A percentile compares a stretch with the other conserved stretches of the same genome.
Conservation (phyloP, 2,113 vertebrate genomes). For the Grus americana region DNA sequence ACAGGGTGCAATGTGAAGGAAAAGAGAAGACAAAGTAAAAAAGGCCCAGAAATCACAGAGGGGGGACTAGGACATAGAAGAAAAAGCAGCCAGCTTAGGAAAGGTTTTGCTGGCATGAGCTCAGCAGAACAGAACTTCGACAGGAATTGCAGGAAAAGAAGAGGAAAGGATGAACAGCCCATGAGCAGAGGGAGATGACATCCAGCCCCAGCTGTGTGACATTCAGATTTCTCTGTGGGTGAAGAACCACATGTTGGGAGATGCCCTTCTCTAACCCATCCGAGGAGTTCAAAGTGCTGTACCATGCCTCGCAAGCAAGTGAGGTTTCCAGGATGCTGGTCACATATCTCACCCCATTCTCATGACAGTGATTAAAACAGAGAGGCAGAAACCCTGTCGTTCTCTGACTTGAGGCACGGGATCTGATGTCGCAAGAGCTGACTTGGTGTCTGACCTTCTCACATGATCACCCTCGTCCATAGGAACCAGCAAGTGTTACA, state of each 20-base stretch:
- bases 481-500: accelerated
- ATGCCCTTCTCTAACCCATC: background rate
- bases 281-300: background rate
- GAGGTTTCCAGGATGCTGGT: background rate
- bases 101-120: background rate
- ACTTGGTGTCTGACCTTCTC: background rate
- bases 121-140: background rate
- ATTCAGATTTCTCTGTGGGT: background rate
- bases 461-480: background rate
- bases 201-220: background rate
- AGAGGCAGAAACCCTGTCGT: background rate
- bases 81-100: background rate
- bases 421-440: background rate
- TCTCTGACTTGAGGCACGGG: background rate
- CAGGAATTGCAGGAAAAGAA: background rate
- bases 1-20: background rate
- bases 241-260: background rate
- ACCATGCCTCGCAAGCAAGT: accelerated
- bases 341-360: background rate
- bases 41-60: background rate
- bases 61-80: background rate
- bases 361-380: background rate
- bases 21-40: background rate
- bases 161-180: background rate
- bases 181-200: background rate